Conservation (phyloP, 2,888 invertebrate species). For the Aleiodes leptofemur region DNA sequence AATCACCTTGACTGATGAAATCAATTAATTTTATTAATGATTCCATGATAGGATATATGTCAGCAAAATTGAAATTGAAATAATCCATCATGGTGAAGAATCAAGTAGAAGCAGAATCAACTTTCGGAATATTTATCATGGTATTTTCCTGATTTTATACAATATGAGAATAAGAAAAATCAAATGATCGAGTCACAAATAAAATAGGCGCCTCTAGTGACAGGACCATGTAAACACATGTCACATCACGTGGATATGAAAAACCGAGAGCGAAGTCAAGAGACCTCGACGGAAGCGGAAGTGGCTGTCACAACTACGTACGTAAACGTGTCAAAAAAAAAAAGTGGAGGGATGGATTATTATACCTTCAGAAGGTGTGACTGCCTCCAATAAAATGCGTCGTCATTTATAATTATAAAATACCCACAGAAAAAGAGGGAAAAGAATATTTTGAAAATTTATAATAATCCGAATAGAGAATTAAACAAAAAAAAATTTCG, state of each 20-base stretch:
- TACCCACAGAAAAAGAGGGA: background rate
- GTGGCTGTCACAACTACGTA: conserved; percentile 73
- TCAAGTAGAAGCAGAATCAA: background rate
- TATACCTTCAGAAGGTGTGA: conserved; percentile 70
- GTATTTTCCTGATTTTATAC: background rate
- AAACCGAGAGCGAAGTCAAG: conserved; percentile 55
- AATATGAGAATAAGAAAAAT: conserved; percentile 40
- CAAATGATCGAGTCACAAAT: conserved; percentile 41
- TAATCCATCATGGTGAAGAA: conserved; percentile 7
- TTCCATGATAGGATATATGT: conserved; percentile 10
- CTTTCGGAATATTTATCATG: background rate
- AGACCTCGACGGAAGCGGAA: conserved; percentile 72
- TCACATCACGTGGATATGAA: conserved; percentile 49
- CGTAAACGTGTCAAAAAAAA: conserved; percentile 65
- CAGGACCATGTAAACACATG: conserved; percentile 62
- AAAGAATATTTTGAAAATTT: conserved; percentile 60
- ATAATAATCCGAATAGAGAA: conserved; percentile 4
- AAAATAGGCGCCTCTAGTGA: conserved; percentile 32
- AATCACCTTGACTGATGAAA: conserved; percentile 19
- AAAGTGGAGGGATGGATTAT: conserved; percentile 56
- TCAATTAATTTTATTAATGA: conserved; percentile 44
- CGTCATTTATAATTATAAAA: conserved; percentile 31
- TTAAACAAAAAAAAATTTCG: conserved; percentile 7
- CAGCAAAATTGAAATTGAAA: conserved; percentile 1
- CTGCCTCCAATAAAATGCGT: conserved; percentile 55